Conservation (phyloP, 1,140 invertebrate genomes). For the Eciton burchellii region DNA sequence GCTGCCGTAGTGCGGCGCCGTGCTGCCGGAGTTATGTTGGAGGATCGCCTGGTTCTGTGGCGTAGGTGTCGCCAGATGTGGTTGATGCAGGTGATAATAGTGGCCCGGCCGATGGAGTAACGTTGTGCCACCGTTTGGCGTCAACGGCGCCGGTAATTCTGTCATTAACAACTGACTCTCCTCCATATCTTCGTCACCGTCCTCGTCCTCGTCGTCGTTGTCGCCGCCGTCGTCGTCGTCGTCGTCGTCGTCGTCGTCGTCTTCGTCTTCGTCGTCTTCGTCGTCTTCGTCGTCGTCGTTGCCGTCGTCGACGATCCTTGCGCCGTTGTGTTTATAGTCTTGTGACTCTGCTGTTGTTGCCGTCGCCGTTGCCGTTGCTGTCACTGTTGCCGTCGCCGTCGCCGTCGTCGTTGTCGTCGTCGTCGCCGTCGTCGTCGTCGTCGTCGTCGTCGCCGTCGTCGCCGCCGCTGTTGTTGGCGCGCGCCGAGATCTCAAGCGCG, state of each 20-base stretch:
- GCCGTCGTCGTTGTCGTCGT: neutral
- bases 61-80: slow-evolving; percentile 79
- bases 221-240: neutral
- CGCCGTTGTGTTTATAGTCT: neutral
- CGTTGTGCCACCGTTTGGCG: slow-evolving; percentile 78
- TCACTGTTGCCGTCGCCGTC: neutral
- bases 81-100: slow-evolving; percentile 83
- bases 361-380: neutral
- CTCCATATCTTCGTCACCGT: slow-evolving; percentile 73
- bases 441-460: slow-evolving; percentile 8
- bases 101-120: slow-evolving; percentile 82
- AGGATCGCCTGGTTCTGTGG: slow-evolving; percentile 66
- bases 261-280: neutral
- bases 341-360: neutral
- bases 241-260: neutral
- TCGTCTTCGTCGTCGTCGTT: neutral
- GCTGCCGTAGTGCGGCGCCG: slow-evolving; percentile 78
- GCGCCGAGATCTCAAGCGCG: slow-evolving; percentile 14
- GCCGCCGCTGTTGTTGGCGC: neutral
- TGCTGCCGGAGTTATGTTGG: slow-evolving; percentile 54
- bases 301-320: neutral
- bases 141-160: slow-evolving; percentile 81
- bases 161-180: slow-evolving; percentile 84
- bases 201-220: slow-evolving; percentile 2
- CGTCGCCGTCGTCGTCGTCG: neutral